Conservation (phyloP, 2,113 vertebrate genomes). For the Embiotoca jacksoni region DNA sequence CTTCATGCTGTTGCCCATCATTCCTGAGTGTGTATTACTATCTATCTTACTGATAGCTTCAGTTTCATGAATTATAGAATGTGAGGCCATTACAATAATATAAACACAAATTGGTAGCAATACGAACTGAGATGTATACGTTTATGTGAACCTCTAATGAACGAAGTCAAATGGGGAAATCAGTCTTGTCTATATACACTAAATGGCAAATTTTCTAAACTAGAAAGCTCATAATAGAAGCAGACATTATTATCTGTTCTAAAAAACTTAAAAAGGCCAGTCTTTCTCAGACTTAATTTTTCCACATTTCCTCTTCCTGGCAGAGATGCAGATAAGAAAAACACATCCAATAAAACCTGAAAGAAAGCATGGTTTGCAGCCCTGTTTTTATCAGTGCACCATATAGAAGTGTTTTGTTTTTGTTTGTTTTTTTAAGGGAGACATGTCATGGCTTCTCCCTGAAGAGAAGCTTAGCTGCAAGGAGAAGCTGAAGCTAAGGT, state of each 20-base stretch:
- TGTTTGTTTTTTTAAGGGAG: not conserved
- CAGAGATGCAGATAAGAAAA: conserved; percentile 36
- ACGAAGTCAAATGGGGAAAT: conserved; percentile 7
- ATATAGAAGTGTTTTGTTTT: not conserved
- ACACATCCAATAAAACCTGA: conserved; percentile 17
- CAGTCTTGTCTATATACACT: conserved; percentile 1
- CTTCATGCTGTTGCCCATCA: conserved; percentile 12
- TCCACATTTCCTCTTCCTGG: conserved; percentile 34
- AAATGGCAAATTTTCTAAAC: conserved; percentile 20
- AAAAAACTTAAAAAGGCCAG: conserved; percentile 1
- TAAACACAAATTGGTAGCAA: not conserved
- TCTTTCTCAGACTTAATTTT: conserved; percentile 16
- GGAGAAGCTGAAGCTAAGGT: not conserved
- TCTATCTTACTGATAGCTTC: conserved; percentile 3
- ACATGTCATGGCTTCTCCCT: not conserved
- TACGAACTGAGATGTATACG: not conserved
- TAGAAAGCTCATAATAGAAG: not conserved
- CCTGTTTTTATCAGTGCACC: not conserved
- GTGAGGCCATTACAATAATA: not conserved
- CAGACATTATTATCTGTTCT: not conserved
- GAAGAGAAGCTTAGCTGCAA: not conserved
- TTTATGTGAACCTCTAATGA: conserved; percentile 6
- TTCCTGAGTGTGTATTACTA: not conserved
- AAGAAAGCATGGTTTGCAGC: conserved; percentile 4
- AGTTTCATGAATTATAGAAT: not conserved